Evolutionary conservation across 35 echinoderm and acorn worm species (phyloP).

Genomic region (Acanthaster planci): DNA sequence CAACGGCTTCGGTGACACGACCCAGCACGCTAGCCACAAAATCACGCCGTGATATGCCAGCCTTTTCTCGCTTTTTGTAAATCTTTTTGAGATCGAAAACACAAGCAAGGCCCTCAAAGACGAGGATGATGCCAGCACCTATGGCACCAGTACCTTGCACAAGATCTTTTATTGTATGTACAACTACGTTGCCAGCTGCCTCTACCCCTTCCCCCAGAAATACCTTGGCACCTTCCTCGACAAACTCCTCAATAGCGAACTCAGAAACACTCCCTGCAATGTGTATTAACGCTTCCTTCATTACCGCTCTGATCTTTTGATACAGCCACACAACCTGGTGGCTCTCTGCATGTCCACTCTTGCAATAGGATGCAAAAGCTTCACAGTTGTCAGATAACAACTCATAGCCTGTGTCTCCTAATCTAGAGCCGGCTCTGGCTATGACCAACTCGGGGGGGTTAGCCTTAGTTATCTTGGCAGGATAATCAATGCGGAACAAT

Average conservation of each 20-base stretch:
- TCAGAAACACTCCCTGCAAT: not conserved
- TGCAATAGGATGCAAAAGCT: constrained; percentile 57
- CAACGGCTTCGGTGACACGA: not conserved
- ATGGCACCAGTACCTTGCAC: not conserved
- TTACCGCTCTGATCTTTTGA: not conserved
- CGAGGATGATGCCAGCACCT: not conserved
- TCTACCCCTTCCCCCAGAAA: not conserved
- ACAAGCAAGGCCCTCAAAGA: not conserved
- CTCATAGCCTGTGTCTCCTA: constrained; percentile 36
- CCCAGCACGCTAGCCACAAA: not conserved
- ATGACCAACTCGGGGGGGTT: constrained; percentile 42
- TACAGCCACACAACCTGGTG: constrained; percentile 18
- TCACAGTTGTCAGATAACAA: constrained; percentile 46
- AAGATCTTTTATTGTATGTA: not conserved
- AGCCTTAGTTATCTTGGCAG: not conserved
- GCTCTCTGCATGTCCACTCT: constrained; percentile 26
- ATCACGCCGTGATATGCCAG: not conserved
- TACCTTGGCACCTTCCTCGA: not conserved
- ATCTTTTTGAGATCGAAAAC: not conserved
- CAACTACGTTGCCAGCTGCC: not conserved
- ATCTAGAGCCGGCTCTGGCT: constrained; percentile 23
- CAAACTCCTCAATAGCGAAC: not conserved
- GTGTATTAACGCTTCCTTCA: not conserved
- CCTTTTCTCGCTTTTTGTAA: not conserved
- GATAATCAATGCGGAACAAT: constrained; percentile 37